These are phyloP conservation scores for Lamproptera curius DNA, from an alignment of 2,888 invertebrate species.

Conservation along the genomic window DNA sequence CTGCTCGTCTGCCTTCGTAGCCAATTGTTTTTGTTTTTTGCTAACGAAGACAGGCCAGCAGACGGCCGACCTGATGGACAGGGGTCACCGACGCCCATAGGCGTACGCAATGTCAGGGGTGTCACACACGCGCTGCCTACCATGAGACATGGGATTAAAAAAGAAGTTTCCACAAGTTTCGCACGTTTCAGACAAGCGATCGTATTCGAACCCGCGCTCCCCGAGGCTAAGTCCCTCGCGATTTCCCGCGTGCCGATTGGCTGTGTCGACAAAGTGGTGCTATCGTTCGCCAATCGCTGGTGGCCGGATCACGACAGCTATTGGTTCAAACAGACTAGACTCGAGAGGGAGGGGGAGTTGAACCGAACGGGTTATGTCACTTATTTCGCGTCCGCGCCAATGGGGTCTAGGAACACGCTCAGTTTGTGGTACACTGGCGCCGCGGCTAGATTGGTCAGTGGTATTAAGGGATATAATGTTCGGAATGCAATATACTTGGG, in stretches of 20 bases:
- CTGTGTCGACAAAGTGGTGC: slow-evolving; percentile 80
- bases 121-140: no score
- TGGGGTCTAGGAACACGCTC: slow-evolving; percentile 28
- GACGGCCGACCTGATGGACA: no score
- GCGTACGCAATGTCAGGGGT: no score
- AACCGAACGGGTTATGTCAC: slow-evolving; percentile 20
- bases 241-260: slow-evolving; percentile 81
- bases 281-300: slow-evolving; percentile 80
- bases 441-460: slow-evolving; percentile 25
- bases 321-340: slow-evolving; percentile 17
- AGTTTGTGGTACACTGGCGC: slow-evolving; percentile 33
- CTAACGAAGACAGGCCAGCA: no score
- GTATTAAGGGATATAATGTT: background rate
- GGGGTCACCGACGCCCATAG: no score
- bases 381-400: slow-evolving; percentile 28
- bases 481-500: no score
- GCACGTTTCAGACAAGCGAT: slow-evolving; percentile 42
- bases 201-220: slow-evolving; percentile 76
- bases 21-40: no score
- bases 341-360: slow-evolving; percentile 12
- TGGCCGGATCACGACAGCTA: slow-evolving; percentile 58
- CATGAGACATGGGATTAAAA: no score
- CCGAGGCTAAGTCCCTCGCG: slow-evolving; percentile 66
- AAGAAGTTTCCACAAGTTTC: background rate
- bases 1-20: no score